Evolutionary conservation across 2,113 vertebrate genomes (phyloP).

Genomic region (Pitta sordida): DNA sequence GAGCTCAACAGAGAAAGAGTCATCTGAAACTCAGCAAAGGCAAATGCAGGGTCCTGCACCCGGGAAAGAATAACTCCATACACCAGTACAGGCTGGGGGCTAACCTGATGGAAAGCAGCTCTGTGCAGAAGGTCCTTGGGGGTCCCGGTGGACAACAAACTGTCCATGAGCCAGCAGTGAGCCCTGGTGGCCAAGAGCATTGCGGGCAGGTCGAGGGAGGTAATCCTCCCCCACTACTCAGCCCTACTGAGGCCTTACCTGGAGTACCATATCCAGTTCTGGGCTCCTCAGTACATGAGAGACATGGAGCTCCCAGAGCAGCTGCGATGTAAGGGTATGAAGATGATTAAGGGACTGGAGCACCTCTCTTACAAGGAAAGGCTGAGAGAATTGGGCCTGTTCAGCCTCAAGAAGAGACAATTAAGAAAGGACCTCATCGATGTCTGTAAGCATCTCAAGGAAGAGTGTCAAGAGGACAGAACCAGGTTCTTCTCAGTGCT

Average conservation of each 20-base stretch:
- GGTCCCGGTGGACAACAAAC: neutral
- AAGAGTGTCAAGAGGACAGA: neutral
- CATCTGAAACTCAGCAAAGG: neutral
- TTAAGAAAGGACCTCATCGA: neutral
- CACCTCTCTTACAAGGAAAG: neutral
- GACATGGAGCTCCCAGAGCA: neutral
- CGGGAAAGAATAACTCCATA: neutral
- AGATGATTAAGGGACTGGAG: neutral
- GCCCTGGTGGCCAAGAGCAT: neutral
- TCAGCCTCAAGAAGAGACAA: neutral
- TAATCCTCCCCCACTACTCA: neutral
- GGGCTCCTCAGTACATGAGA: neutral
- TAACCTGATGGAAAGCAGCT: neutral
- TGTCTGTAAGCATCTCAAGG: accelerated
- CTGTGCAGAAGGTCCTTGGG: neutral
- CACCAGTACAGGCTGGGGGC: neutral
- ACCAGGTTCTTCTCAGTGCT: neutral
- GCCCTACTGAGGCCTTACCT: neutral
- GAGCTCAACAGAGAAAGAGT: neutral
- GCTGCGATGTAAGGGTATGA: neutral
- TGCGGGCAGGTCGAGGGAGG: too few species aligned
- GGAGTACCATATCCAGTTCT: neutral
- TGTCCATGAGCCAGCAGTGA: neutral
- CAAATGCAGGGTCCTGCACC: neutral
- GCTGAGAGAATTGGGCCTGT: neutral